Conservation (phyloP, 2,113 vertebrate species). For the Sisor rabdophorus region DNA sequence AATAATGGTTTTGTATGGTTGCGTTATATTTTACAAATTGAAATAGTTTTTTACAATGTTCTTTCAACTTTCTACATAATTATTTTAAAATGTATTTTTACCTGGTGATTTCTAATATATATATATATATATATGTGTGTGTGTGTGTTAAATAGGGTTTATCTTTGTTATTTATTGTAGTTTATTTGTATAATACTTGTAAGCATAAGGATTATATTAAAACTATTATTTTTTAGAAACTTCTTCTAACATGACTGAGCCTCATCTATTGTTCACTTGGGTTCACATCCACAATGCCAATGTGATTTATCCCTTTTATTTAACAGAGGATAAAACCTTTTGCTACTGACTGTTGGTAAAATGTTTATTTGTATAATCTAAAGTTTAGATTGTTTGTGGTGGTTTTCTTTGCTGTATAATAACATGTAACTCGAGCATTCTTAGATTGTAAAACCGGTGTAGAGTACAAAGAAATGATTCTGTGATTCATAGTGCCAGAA, state of each 20-base stretch:
- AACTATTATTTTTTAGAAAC: not conserved
- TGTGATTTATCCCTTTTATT: not conserved
- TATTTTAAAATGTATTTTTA: no score
- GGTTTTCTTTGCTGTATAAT: not conserved
- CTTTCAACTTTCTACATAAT: not conserved
- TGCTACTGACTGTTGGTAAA: no score
- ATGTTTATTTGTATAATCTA: conserved; percentile 8
- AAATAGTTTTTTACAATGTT: not conserved
- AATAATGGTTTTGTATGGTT: not conserved
- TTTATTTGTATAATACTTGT: not conserved
- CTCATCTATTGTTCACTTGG: not conserved
- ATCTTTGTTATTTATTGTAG: not conserved
- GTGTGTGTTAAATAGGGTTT: not conserved
- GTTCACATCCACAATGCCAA: no score
- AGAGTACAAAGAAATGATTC: conserved; percentile 38
- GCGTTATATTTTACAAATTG: not conserved
- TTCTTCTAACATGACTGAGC: not conserved
- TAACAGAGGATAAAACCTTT: not conserved
- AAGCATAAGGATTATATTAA: not conserved
- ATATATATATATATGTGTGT: no score
- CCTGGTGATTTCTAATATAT: no score
- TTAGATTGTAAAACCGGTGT: conserved; percentile 51
- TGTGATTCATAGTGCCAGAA: conserved; percentile 51
- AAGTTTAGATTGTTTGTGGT: not conserved
- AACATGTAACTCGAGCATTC: conserved; percentile 33